Percentiles rank a stretch among this genome's conserved stretches.
Evolutionary conservation across 2,888 invertebrate genomes (phyloP).

Genomic region (Aricia artaxerxes): DNA sequence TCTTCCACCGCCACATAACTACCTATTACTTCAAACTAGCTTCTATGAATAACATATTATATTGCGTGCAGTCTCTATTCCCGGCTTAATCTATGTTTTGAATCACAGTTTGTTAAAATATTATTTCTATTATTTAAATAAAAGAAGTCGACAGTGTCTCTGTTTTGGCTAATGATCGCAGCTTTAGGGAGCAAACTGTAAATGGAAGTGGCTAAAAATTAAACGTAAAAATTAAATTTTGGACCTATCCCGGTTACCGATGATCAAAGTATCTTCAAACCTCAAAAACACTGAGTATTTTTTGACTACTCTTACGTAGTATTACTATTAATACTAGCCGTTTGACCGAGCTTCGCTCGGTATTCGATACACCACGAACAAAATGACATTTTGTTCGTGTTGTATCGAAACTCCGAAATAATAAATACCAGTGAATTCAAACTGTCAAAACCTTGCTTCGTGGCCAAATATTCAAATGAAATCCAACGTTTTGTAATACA

Average conservation of each 20-base stretch:
- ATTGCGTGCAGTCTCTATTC: slow-evolving; percentile 16
- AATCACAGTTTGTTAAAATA: not conserved
- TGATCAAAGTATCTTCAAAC: not conserved
- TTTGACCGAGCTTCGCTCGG: no score
- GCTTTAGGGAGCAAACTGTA: not conserved
- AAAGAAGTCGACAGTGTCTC: not conserved
- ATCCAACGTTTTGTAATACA: not conserved
- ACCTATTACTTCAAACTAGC: slow-evolving; percentile 31
- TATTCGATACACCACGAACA: no score
- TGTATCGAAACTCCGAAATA: no score
- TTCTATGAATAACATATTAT: slow-evolving; percentile 29
- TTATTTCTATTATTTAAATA: not conserved
- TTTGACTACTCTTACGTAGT: not conserved
- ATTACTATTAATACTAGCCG: no score
- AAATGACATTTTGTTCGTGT: no score
- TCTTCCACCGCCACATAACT: slow-evolving; percentile 44
- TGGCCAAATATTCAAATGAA: not conserved
- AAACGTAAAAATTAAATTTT: no score
- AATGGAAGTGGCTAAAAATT: not conserved
- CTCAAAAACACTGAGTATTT: not conserved
- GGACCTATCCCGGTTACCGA: not conserved
- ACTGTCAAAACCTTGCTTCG: not conserved
- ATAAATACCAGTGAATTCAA: no score
- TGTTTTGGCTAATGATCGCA: not conserved
- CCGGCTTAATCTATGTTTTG: slow-evolving; percentile 9